Conservation (phyloP, 2,113 vertebrate species). For the Syrmaticus mikado region DNA sequence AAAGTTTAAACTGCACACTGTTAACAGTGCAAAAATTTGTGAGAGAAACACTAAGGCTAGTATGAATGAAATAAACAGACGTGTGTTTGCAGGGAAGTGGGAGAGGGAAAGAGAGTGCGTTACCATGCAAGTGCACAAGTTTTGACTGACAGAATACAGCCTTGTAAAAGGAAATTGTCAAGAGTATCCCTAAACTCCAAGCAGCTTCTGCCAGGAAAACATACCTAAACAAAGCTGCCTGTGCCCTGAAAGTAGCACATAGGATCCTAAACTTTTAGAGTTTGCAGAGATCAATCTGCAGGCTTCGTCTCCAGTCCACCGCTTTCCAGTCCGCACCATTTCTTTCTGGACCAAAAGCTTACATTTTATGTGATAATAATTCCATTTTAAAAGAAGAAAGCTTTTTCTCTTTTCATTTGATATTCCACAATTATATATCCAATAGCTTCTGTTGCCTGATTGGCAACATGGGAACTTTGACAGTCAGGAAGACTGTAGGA, state of each 20-base stretch:
- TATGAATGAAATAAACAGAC: background rate
- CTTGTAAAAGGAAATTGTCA: background rate
- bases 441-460: background rate
- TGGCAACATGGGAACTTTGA: rapidly evolving
- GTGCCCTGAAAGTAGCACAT: background rate
- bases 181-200: background rate
- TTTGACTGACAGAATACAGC: background rate
- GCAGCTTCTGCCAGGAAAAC: background rate
- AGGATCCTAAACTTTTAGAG: background rate
- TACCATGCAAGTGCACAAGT: background rate
- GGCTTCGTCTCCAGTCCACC: background rate
- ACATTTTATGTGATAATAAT: background rate
- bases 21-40: background rate
- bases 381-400: background rate
- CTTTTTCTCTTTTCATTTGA: background rate
- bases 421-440: background rate
- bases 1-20: background rate
- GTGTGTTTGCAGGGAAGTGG: background rate
- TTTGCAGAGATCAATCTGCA: background rate
- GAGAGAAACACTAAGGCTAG: background rate
- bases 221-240: background rate
- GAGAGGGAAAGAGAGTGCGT: background rate
- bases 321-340: background rate
- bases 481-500: background rate
- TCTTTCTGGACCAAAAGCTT: background rate